These are phyloP conservation scores for Triops cancriformis DNA, from an alignment of 1,140 invertebrate species.

Conservation along the genomic window DNA sequence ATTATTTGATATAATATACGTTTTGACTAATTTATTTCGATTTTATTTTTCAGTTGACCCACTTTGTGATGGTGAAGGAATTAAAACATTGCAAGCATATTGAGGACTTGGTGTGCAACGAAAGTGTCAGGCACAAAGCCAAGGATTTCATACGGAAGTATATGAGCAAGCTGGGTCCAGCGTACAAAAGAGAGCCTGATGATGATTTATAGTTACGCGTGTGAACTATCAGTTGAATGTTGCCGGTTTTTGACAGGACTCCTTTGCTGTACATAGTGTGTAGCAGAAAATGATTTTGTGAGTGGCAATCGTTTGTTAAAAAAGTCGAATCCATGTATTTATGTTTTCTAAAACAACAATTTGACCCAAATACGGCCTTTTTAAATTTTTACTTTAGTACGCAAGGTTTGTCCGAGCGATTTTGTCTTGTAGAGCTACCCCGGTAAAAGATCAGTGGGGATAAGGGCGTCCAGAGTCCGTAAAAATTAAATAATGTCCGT, in stretches of 20 bases:
- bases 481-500: too few species aligned
- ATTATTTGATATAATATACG: neutral
- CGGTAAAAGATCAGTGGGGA: too few species aligned
- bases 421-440: too few species aligned
- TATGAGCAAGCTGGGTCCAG: conserved; percentile 77
- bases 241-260: neutral
- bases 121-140: conserved; percentile 86
- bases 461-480: too few species aligned
- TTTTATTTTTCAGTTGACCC: conserved; percentile 67
- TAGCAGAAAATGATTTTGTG: neutral
- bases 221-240: neutral
- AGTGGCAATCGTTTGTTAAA: neutral
- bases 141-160: conserved; percentile 92
- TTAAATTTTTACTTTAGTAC: too few species aligned
- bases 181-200: conserved; percentile 39
- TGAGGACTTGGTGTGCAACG: conserved; percentile 78
- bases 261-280: neutral
- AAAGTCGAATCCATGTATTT: neutral
- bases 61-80: conserved; percentile 94
- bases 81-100: conserved; percentile 81
- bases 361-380: neutral
- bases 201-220: conserved; percentile 24
- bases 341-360: conserved; percentile 11
- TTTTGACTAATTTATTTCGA: neutral
- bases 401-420: too few species aligned